Percentiles rank a stretch among this genome's conserved stretches.
Evolutionary conservation across 2,888 invertebrate genomes (phyloP).

Genomic region (Polyploca ridens): DNA sequence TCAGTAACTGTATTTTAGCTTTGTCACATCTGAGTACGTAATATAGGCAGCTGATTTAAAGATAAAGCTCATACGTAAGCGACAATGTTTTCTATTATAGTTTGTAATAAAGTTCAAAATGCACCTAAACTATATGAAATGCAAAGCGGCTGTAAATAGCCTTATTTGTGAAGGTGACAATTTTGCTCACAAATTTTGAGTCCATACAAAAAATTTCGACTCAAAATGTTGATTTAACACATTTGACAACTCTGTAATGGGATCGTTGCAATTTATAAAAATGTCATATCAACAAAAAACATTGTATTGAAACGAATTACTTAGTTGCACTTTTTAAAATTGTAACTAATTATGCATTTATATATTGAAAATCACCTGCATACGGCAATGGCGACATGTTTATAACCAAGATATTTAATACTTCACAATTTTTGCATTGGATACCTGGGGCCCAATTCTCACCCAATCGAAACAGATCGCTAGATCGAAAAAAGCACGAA

Average conservation of each 20-base stretch:
- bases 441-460: no score
- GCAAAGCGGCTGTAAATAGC: background rate
- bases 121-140: background rate
- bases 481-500: no score
- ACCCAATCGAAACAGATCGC: no score
- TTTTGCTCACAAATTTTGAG: background rate
- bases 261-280: conserved; percentile 42
- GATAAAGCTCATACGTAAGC: conserved; percentile 20
- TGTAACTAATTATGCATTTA: background rate
- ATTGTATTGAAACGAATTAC: conserved; percentile 12
- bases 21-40: background rate
- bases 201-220: background rate
- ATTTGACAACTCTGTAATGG: conserved; percentile 23
- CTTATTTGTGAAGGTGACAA: background rate
- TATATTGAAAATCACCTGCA: background rate
- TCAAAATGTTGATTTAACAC: conserved; percentile 2
- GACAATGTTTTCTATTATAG: conserved; percentile 32
- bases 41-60: no score
- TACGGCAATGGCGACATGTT: background rate
- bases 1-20: conserved; percentile 10
- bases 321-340: background rate
- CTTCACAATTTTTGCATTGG: no score
- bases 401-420: background rate
- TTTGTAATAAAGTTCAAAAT: conserved; percentile 20
- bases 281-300: conserved; percentile 37